Evolutionary conservation across 1,140 invertebrate genomes (phyloP), one percentile per base, ranked within the genome.

Genomic region (Drosophila asahinai): DNA sequence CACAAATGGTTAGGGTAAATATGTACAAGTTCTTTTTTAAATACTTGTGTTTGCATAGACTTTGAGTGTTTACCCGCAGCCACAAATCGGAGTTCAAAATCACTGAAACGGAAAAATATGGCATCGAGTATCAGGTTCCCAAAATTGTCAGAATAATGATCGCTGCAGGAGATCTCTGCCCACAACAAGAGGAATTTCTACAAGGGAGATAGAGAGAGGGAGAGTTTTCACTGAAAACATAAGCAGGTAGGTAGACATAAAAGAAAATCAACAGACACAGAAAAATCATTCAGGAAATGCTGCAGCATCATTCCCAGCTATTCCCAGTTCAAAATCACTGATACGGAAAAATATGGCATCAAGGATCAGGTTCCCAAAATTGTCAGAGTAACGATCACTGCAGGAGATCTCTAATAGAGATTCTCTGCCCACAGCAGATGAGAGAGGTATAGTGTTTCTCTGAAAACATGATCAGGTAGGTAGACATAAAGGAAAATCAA

Each of bases 171-270:
- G 8, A 57, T 38, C 52, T 15, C 14, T 9, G 1, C 40, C 33
- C 33, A 36, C 33, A 36, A 42, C 52, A 55, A 55, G 2, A 19
- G 15, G 0, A 8, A 55, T 38, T 22, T 38, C 12, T 7, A 38
- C 52, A 19, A 19, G 14, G 15, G n/a, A 5, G 5, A 8, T 33
- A 38, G 15, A 33, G 7, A 55, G 33, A 55, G 15, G 52, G 7
- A 55, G 33, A 55, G 36, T 55, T 55, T 40, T 14, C 33, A 5
- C 17, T 36, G 12, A 54, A 54, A 54, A 54, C 17, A 36, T 22
- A 9, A 55, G 14, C 54, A 55, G 54, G 54, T 33, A 77, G 73
- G 58, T n/a, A 33, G 38, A 2, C 65, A 77, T 51, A 5, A 42
- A 11, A 15, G 6, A 38, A 17, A 15, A 61, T 12, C 12, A 17